Percentiles rank a stretch among this genome's conserved stretches.
Evolutionary conservation across 2,113 vertebrate genomes (phyloP).

Genomic region (Hemiprocne comata): DNA sequence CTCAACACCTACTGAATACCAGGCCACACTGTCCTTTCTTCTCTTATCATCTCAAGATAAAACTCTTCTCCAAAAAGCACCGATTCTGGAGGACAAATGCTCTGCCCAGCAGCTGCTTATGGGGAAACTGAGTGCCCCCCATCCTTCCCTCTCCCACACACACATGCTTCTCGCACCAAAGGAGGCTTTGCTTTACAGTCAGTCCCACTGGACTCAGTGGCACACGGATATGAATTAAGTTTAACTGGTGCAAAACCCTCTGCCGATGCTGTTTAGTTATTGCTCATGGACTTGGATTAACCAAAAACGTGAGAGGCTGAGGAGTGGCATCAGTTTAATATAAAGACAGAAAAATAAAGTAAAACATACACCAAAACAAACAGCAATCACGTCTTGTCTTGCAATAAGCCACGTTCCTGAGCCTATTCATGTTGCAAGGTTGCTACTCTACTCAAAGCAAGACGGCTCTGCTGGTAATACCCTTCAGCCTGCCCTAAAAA

Average conservation of each 20-base stretch:
- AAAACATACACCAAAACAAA: background rate
- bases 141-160: background rate
- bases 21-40: background rate
- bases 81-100: rapidly evolving
- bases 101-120: background rate
- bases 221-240: rapidly evolving
- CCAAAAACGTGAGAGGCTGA: background rate
- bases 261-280: background rate
- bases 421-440: background rate
- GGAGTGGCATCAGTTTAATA: background rate
- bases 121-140: background rate
- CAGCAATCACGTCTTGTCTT: rapidly evolving
- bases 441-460: background rate
- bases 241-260: background rate
- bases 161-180: background rate
- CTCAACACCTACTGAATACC: background rate
- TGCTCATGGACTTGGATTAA: rapidly evolving
- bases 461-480: background rate
- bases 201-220: rapidly evolving
- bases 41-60: background rate
- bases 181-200: background rate
- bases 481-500: background rate
- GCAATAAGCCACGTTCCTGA: background rate
- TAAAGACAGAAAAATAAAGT: background rate
- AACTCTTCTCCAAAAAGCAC: background rate